Evolutionary conservation across 2,113 vertebrate species (phyloP).

Genomic region (Vanacampus margaritifer): DNA sequence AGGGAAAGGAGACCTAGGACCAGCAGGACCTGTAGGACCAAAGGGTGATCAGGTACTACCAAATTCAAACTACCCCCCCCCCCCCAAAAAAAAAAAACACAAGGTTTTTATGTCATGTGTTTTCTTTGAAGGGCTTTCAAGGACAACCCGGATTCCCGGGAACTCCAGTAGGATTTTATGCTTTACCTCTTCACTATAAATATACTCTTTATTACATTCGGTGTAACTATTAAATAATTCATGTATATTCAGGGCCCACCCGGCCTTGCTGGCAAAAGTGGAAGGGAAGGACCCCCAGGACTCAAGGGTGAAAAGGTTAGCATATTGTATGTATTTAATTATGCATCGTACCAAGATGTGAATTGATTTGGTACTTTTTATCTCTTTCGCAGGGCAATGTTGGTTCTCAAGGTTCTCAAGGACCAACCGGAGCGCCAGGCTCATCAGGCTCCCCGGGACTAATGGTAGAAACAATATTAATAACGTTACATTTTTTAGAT

Average conservation of each 20-base stretch:
- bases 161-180: slow-evolving; percentile 72
- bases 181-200: no score
- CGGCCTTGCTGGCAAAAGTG: slow-evolving; percentile 84
- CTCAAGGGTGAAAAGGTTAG: slow-evolving; percentile 84
- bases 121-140: slow-evolving; percentile 82
- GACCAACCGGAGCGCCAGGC: slow-evolving; percentile 75
- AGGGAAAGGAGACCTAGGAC: slow-evolving; percentile 83
- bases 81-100: background rate
- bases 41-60: slow-evolving; percentile 85
- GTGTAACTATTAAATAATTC: background rate
- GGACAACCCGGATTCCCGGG: slow-evolving; percentile 91
- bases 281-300: slow-evolving; percentile 76
- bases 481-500: background rate
- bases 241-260: slow-evolving; percentile 77
- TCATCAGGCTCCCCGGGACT: slow-evolving; percentile 80
- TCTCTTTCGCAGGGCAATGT: slow-evolving; percentile 77
- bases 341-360: background rate
- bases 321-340: background rate
- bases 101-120: background rate
- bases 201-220: background rate
- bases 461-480: slow-evolving; percentile 43
- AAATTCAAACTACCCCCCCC: background rate
- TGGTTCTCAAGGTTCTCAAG: slow-evolving; percentile 79
- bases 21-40: slow-evolving; percentile 74
- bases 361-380: background rate